Evolutionary conservation across 2,888 invertebrate genomes (phyloP), one percentile per base, ranked within the genome.

Genomic region (Steromphala cineraria): DNA sequence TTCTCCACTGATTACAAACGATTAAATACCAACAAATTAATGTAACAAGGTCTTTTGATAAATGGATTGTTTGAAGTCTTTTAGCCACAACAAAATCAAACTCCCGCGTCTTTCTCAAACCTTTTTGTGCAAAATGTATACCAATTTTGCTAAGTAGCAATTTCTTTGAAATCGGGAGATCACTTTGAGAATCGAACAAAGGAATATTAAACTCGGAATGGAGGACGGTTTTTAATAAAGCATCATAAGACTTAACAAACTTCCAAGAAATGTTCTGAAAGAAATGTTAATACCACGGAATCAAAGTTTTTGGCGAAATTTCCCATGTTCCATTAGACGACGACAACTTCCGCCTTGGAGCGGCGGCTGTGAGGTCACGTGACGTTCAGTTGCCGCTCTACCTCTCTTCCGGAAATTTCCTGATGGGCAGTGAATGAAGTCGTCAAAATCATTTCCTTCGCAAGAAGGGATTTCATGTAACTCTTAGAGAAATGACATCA

Each of bases 381-480:
- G 75, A 75, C 75, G 53, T 52, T 52, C 24, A 40, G 52, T 75
- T 75, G 19, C 52, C 75, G 75, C 75, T 75, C 75, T 52, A 75
- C 24, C 75, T 75, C 75, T 75, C 75, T 40, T 52, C 75, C 75
- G 75, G 75, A 75, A 52, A 52, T 75, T 52, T 75, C 75, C 52
- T 75, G 75, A 75, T 75, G 75, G 75, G 15, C 46, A 19, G 10
- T 75, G 46, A 75, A 75, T 75, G 52, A 52, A 52, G 40, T 52
- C 75, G 46, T 52, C 46, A 52, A 75, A 75, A 75, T 75, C 75
- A 75, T 75, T 75, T 75, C 75, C 75, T 75, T 52, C 53, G 52
- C 52, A 75, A 75, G 75, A 75, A 75, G 75, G 75, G 75, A 75
- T 75, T 75, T 52, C 75, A 75, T 75, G 75, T 75, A 75, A 75